Conservation (phyloP, 2,797 vertebrate genomes). For the Paguma larvata region DNA sequence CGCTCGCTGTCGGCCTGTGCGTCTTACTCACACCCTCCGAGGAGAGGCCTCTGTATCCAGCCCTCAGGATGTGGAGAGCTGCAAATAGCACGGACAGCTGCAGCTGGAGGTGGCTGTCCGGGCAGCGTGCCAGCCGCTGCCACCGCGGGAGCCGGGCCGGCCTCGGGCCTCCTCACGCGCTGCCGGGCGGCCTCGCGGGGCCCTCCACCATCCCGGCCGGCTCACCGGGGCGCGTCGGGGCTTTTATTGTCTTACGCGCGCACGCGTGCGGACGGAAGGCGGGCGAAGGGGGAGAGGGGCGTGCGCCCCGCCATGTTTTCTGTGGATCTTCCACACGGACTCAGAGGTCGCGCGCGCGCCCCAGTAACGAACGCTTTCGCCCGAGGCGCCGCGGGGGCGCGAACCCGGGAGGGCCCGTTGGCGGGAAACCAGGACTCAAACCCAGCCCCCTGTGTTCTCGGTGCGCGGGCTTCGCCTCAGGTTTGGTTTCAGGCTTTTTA, state of each 20-base stretch:
- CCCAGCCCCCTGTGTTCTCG: background rate
- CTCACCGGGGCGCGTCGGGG: background rate
- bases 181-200: background rate
- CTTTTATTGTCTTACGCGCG: background rate
- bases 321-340: background rate
- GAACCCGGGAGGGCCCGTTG: rapidly evolving
- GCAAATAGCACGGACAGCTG: constrained; percentile 72
- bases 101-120: constrained; percentile 53
- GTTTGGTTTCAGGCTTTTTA: background rate
- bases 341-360: background rate
- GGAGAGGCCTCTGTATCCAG: constrained; percentile 35
- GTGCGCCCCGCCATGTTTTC: background rate
- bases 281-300: background rate
- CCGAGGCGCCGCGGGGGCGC: background rate
- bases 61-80: constrained; percentile 73
- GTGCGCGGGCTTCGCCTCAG: background rate
- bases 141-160: background rate
- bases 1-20: background rate
- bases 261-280: background rate
- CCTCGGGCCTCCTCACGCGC: background rate
- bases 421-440: background rate
- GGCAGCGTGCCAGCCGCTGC: constrained; percentile 65
- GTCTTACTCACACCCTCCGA: background rate
- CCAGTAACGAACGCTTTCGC: background rate
- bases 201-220: background rate